A percentile compares a stretch with the other conserved stretches of the same genome.
Conservation (phyloP, 2,888 invertebrate species). For the Pelosia muscerda region DNA sequence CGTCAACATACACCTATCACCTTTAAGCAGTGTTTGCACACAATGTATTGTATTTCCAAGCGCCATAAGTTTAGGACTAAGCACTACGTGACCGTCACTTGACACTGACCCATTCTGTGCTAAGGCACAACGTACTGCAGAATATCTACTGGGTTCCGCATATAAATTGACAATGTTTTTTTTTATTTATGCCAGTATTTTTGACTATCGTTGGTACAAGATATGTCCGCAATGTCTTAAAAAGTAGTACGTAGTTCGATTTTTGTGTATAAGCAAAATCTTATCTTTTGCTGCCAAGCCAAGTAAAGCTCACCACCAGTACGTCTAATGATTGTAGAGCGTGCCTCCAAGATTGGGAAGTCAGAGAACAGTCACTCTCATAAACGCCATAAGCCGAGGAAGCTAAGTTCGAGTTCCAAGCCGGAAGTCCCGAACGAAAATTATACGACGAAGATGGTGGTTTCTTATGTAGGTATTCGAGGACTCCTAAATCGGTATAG, state of each 20-base stretch:
- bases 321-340: not conserved
- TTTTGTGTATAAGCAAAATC: too few relatives aligned
- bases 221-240: not conserved
- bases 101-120: conserved; percentile 75
- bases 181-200: not conserved
- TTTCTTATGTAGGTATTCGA: conserved; percentile 25
- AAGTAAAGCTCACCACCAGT: not conserved
- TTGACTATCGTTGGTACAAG: not conserved
- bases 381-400: not conserved
- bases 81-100: conserved; percentile 80
- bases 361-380: not conserved
- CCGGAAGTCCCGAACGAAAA: not conserved
- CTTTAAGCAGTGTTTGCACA: conserved; percentile 60
- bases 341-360: not conserved
- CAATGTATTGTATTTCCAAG: conserved; percentile 75
- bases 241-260: too few relatives aligned
- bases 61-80: conserved; percentile 77
- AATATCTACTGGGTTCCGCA: conserved; percentile 52
- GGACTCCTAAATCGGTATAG: conserved; percentile 60
- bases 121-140: conserved; percentile 48
- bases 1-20: conserved; percentile 45
- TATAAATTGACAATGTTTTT: conserved; percentile 6
- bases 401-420: not conserved
- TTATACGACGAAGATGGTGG: not conserved
- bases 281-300: too few relatives aligned